These are phyloP conservation scores for Tenthredo distinguenda DNA, from an alignment of 2,888 invertebrate genomes.

Conservation along the genomic window DNA sequence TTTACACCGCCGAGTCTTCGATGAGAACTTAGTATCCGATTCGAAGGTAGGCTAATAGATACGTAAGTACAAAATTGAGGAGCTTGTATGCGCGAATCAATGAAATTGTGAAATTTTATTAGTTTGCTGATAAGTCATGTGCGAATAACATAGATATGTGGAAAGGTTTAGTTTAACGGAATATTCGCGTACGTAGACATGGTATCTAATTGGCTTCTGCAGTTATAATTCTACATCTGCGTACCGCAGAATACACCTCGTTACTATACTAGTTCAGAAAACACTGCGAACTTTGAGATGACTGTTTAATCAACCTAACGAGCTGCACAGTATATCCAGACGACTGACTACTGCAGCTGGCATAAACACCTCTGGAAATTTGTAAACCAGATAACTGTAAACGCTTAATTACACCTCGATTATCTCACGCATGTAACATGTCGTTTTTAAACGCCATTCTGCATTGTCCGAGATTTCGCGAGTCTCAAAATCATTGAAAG, in stretches of 20 bases:
- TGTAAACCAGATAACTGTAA: background rate
- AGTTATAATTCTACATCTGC: background rate
- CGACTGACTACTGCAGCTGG: background rate
- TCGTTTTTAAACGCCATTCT: background rate
- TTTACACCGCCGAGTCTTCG: background rate
- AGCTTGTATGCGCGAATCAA: background rate
- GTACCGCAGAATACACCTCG: background rate
- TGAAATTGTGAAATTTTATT: background rate
- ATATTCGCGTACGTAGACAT: too few species aligned
- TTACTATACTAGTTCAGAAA: background rate
- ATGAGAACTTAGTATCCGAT: background rate
- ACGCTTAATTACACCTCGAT: background rate
- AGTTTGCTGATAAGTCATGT: background rate
- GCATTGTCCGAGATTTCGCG: background rate
- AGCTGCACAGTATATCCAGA: background rate
- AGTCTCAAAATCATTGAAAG: too few species aligned
- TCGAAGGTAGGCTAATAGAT: background rate
- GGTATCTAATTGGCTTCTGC: too few species aligned
- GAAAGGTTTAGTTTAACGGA: too few species aligned
- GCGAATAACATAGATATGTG: background rate
- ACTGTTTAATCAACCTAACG: conserved; percentile 8
- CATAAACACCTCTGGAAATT: background rate
- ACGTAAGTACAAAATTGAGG: background rate
- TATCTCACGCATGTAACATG: too few species aligned
- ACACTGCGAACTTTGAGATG: background rate